Evolutionary conservation across 92 coral and sea anemone genomes (phyloP), one percentile per base, ranked within the genome.

Genomic region (Muricea muricata): DNA sequence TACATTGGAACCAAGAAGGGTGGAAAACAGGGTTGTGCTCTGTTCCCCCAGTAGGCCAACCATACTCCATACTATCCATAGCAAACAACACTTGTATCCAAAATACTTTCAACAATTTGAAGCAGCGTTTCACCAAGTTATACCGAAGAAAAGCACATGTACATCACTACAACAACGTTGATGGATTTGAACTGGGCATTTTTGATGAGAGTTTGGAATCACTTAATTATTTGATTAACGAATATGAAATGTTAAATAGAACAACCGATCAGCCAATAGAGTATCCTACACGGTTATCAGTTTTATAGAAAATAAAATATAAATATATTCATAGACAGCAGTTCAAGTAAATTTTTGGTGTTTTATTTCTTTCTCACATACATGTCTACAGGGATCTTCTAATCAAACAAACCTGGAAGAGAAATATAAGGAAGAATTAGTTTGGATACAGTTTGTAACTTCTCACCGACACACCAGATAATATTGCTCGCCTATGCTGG

Each of bases 11-110:
- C 77, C 98, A 92, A 50, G 98, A 95, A 42, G 99, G 99, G 13
- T 97, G 99, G 99, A 97, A 97, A 57, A 97, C 98, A 14, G 99
- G 99, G 0, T 58, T 97, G 72, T 97, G 98, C 66, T 93, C 99
- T 1, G 94, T 97, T 0, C 90, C 99, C 0, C 99, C 99, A 13
- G 99, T 97, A 3, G 96, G 96, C 1, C 94, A 97, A 35, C 99
- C 99, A 0, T 97, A 97, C 67, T 93, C 99, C 1, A 93, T 97
- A 17, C 66, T 97, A 31, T 73, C 99, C 0, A 91, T 97, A 5
- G 97, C 98, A 26, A 97, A 97, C 71, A 97, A 97, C 74, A 94
- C 99, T n/a, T 97, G 99, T 56, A 90, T 97, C 23, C 90, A 87
- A 76, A 86, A 92, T 84, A 97, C 99, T 6, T 97, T 97, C 73